These are phyloP conservation scores for Frankliniella fusca DNA, from an alignment of 2,888 invertebrate species.

Conservation along the genomic window DNA sequence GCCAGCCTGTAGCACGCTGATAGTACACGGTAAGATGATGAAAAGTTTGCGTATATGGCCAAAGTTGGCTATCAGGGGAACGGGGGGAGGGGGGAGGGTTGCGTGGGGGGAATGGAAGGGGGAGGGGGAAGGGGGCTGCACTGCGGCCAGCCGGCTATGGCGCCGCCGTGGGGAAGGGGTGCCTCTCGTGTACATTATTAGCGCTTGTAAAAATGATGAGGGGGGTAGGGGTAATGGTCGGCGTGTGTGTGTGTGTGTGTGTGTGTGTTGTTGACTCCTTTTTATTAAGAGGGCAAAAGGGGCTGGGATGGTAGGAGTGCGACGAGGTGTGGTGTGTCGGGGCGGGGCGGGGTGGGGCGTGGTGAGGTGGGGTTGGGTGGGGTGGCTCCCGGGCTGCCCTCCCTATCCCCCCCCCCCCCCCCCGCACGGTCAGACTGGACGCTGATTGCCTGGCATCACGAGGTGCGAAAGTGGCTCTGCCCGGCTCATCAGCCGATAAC, in stretches of 20 bases:
- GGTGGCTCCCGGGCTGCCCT: background rate
- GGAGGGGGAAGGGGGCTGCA: background rate
- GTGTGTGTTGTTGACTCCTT: background rate
- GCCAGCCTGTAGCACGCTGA: background rate
- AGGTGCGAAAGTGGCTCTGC: no score
- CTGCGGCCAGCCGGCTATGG: background rate
- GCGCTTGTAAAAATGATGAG: background rate
- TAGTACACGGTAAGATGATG: slow-evolving; percentile 24
- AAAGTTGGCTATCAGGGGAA: slow-evolving; percentile 1
- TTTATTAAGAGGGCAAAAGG: background rate
- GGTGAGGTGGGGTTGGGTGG: background rate
- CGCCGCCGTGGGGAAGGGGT: background rate
- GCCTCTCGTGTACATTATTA: background rate
- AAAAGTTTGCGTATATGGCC: slow-evolving; percentile 24
- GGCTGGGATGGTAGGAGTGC: background rate
- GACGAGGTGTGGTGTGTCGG: no score
- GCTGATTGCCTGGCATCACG: no score
- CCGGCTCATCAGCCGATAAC: no score
- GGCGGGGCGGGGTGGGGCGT: no score
- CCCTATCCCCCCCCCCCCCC: background rate
- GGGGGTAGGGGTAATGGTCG: background rate
- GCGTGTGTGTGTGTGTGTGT: background rate
- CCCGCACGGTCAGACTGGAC: no score
- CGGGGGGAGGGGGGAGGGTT: background rate
- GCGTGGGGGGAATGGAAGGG: background rate